Conservation (phyloP, 2,797 vertebrate genomes). For the Pseudocheirus occidentalis region DNA sequence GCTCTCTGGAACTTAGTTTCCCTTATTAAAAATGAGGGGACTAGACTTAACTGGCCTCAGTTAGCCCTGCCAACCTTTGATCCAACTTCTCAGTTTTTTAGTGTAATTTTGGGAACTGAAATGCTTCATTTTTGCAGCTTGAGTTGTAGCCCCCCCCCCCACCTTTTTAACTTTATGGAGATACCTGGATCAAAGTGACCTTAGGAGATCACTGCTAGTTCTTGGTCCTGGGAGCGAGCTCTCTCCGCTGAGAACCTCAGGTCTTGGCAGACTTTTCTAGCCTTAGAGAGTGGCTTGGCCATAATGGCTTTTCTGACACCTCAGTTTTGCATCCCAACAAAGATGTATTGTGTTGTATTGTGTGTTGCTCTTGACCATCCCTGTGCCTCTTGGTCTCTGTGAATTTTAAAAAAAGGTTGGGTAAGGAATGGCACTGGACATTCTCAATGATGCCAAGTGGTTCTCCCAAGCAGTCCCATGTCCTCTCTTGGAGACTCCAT, state of each 20-base stretch:
- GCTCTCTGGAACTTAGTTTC: not conserved
- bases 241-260: not conserved
- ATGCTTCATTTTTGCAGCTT: not conserved
- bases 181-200: not conserved
- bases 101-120: not conserved
- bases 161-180: not conserved
- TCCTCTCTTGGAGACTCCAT: not conserved
- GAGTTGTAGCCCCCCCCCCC: not conserved
- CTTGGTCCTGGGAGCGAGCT: not conserved
- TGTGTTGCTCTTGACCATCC: conserved; percentile 10
- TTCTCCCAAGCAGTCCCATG: not conserved
- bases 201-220: not conserved
- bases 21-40: conserved; percentile 22
- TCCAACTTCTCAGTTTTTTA: conserved; percentile 10
- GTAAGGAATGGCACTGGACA: not conserved
- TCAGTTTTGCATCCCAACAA: conserved; percentile 37
- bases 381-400: not conserved
- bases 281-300: not conserved
- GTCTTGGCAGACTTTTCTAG: not conserved
- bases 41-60: not conserved
- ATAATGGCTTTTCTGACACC: not conserved
- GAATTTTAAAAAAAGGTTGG: not conserved
- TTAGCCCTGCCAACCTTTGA: not conserved
- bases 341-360: not conserved
- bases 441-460: not conserved